Evolutionary conservation across 2,888 invertebrate genomes (phyloP).

Genomic region (Lycia hirtaria): DNA sequence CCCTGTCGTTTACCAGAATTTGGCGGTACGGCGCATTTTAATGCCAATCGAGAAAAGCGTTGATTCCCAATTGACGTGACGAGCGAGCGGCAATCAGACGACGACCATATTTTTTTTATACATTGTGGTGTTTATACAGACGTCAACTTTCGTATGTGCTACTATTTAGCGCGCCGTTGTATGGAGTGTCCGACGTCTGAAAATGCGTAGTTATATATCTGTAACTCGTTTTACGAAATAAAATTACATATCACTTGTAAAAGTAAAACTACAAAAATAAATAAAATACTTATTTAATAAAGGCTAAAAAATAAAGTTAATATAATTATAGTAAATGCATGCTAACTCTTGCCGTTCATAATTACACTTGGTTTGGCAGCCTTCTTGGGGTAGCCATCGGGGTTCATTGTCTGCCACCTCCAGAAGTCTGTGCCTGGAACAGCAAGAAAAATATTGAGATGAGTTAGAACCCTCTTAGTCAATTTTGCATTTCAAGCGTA

Average conservation of each 20-base stretch:
- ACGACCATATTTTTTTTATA: too few relatives aligned
- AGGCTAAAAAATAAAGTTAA: constrained; percentile 22
- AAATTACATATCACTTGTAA: not conserved
- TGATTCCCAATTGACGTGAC: too few relatives aligned
- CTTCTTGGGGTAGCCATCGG: constrained; percentile 90
- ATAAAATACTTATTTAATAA: constrained; percentile 44
- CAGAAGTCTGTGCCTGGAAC: constrained; percentile 93
- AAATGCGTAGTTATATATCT: too few relatives aligned
- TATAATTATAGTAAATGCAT: constrained; percentile 39
- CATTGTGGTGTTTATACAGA: too few relatives aligned
- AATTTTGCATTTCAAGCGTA: not conserved
- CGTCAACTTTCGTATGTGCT: too few relatives aligned
- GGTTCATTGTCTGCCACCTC: constrained; percentile 97
- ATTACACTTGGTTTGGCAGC: constrained; percentile 65
- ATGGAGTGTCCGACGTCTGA: too few relatives aligned
- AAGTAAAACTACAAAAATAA: constrained; percentile 27
- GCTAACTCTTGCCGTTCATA: constrained; percentile 78
- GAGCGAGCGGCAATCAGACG: too few relatives aligned
- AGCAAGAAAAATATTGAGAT: not conserved
- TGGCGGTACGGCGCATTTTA: too few relatives aligned
- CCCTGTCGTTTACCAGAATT: too few relatives aligned
- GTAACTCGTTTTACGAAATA: not conserved
- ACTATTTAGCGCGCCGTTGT: too few relatives aligned
- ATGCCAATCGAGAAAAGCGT: too few relatives aligned
- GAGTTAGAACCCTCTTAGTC: not conserved